Evolutionary conservation across 37 sponge, comb jelly and placozoan species (phyloP).

Genomic region (Oopsacas minuta): DNA sequence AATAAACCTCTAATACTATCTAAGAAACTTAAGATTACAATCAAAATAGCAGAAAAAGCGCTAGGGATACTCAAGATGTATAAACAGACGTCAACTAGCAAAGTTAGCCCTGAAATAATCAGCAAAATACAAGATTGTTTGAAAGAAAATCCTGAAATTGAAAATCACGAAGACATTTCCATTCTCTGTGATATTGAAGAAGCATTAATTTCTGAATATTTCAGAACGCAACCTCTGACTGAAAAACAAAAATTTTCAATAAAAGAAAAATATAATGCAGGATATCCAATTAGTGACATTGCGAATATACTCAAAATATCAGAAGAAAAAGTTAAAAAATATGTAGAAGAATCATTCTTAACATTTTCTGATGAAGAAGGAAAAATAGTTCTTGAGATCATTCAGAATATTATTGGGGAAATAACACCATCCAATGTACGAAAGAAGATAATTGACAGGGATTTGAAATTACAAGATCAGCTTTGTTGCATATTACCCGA

Average conservation of each 20-base stretch:
- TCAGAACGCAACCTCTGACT: neutral
- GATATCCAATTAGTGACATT: neutral
- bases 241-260: neutral
- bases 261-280: neutral
- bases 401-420: neutral
- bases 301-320: neutral
- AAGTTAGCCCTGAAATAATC: neutral
- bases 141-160: neutral
- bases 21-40: neutral
- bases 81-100: neutral
- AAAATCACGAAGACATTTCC: neutral
- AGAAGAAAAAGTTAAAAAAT: neutral
- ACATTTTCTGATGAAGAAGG: constrained; percentile 1
- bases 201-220: neutral
- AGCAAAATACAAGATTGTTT: neutral
- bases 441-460: neutral
- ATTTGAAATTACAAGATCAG: constrained; percentile 16
- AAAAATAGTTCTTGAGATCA: neutral
- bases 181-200: neutral
- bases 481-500: neutral
- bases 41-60: neutral
- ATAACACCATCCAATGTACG: neutral
- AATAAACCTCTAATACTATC: neutral
- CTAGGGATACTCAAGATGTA: neutral
- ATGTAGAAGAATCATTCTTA: neutral